Conservation (phyloP, 2,888 invertebrate genomes). For the Machimus rusticus region DNA sequence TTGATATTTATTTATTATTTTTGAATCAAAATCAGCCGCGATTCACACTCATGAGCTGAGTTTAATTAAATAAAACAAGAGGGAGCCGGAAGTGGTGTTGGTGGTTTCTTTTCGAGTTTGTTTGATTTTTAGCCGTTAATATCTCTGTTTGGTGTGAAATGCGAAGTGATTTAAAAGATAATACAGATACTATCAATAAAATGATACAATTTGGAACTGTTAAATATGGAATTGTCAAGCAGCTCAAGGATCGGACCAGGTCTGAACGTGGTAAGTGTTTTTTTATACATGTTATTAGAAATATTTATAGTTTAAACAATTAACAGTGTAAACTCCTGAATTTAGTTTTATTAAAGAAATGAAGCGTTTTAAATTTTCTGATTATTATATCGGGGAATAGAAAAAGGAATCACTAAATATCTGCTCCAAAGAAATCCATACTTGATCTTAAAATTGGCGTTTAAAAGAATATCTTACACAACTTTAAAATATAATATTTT, state of each 20-base stretch:
- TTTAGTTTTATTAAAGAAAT: too few species aligned
- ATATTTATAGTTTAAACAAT: too few species aligned
- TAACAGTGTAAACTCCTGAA: too few species aligned
- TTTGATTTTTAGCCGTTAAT: not conserved
- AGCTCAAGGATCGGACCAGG: slow-evolving; percentile 63
- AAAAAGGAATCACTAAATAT: too few species aligned
- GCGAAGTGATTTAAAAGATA: slow-evolving; percentile 64
- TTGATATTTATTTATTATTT: not conserved
- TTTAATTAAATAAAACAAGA: not conserved
- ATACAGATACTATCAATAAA: slow-evolving; percentile 64
- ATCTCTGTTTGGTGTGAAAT: slow-evolving; percentile 58
- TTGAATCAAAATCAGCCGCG: not conserved
- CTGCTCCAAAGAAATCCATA: too few species aligned
- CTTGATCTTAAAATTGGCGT: too few species aligned
- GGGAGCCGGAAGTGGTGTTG: not conserved
- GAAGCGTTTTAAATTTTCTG: too few species aligned
- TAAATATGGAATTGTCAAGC: slow-evolving; percentile 69
- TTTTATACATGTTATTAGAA: too few species aligned
- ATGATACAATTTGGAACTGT: slow-evolving; percentile 73
- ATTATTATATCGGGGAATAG: too few species aligned
- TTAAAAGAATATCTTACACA: too few species aligned
- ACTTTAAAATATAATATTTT: too few species aligned
- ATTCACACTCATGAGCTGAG: not conserved
- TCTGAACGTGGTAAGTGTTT: slow-evolving; percentile 59
- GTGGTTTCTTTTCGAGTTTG: slow-evolving; percentile 6